phyloP scores from a whole-genome alignment of 2,113 vertebrate species.

The Arvicanthis niloticus region DNA sequence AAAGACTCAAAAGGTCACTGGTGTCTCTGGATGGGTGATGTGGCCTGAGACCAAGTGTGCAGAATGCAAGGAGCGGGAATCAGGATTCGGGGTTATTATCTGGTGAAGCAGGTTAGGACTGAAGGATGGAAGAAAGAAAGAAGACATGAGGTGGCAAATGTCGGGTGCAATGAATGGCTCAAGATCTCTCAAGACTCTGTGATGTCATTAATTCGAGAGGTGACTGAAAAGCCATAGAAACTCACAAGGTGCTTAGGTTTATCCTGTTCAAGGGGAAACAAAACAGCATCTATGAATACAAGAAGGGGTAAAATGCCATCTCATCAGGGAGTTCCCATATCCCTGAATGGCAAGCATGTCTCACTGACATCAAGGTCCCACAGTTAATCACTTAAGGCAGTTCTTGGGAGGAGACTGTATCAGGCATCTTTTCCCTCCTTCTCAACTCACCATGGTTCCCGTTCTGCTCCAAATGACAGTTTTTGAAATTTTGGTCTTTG shows the following conservation, averaged over 20 bases:
- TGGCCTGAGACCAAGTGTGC: background rate
- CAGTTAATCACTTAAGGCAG: background rate
- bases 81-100: background rate
- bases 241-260: background rate
- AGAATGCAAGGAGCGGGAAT: background rate
- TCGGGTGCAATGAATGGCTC: background rate
- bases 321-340: background rate
- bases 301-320: background rate
- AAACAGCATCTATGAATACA: background rate
- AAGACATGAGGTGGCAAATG: background rate
- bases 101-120: background rate
- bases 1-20: background rate
- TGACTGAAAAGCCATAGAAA: background rate
- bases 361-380: background rate
- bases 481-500: slow-evolving; percentile 58
- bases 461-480: background rate
- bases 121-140: too few species aligned
- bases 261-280: background rate
- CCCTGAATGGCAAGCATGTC: background rate
- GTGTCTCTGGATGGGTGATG: background rate
- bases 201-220: background rate
- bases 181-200: background rate
- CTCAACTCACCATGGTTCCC: slow-evolving; percentile 10
- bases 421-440: background rate
- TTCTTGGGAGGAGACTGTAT: background rate